Percentiles rank a stretch among this genome's conserved stretches.
Conservation (phyloP, 2,113 vertebrate genomes). For the Oryctolagus cuniculus region mOryCun1.1 NC_091437.1:67857001-67857500, state of each 20-base stretch:
- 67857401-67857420: too few relatives aligned
- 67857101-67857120: background rate
- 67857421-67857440: too few relatives aligned
- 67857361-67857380: too few relatives aligned
- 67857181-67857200: background rate
- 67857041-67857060: background rate
- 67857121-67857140: background rate
- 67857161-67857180: background rate
- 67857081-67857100: background rate
- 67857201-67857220: background rate
- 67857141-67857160: background rate
- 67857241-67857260: background rate
- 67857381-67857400: too few relatives aligned
- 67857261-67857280: background rate
- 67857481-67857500: too few relatives aligned
- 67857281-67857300: too few relatives aligned
- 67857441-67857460: too few relatives aligned
- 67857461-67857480: too few relatives aligned
- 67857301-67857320: too few relatives aligned
- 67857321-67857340: too few relatives aligned
- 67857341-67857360: too few relatives aligned
- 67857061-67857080: background rate
- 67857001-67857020: background rate
- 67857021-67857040: background rate
- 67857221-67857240: conserved; percentile 3